These are phyloP conservation scores for Erythrocercus mccallii DNA, from an alignment of 2,113 vertebrate genomes.

Conservation along the genomic window DNA sequence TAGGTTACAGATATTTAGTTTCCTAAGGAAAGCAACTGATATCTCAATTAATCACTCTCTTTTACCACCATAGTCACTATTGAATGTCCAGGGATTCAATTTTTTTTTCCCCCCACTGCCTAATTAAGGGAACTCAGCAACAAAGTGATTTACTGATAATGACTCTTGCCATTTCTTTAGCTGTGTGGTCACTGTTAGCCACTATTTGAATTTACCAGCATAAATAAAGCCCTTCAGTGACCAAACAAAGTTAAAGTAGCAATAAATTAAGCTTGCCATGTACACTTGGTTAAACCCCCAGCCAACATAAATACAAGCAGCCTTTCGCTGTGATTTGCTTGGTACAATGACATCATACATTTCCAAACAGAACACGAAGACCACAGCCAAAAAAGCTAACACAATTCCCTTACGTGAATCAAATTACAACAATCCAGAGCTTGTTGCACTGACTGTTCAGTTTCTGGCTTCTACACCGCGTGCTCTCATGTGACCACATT, in stretches of 20 bases:
- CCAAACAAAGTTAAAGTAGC: slow-evolving; percentile 78
- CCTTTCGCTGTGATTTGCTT: slow-evolving; percentile 70
- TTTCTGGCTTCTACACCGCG: slow-evolving; percentile 51
- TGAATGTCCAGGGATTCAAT: slow-evolving; percentile 61
- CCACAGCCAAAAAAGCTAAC: slow-evolving; percentile 56
- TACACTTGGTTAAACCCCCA: slow-evolving; percentile 70
- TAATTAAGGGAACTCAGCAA: slow-evolving; percentile 77
- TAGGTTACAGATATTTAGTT: slow-evolving; percentile 59
- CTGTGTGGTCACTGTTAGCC: slow-evolving; percentile 73
- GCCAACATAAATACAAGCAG: slow-evolving; percentile 78
- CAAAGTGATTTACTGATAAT: slow-evolving; percentile 75
- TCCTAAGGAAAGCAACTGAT: slow-evolving; percentile 63
- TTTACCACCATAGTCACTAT: slow-evolving; percentile 52
- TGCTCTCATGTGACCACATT: slow-evolving; percentile 58
- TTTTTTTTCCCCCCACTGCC: neutral
- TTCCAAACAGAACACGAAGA: slow-evolving; percentile 64
- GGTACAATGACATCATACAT: slow-evolving; percentile 75
- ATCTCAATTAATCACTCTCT: slow-evolving; percentile 69
- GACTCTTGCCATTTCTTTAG: slow-evolving; percentile 73
- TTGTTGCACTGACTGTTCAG: slow-evolving; percentile 11
- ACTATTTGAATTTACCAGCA: slow-evolving; percentile 76
- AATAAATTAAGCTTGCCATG: slow-evolving; percentile 75
- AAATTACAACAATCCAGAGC: slow-evolving; percentile 70
- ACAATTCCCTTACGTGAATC: slow-evolving; percentile 71
- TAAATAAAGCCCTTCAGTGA: slow-evolving; percentile 77